These are phyloP conservation scores for Lasioglossum oenotherae DNA, from an alignment of 2,888 invertebrate genomes.

Conservation along the genomic window DNA sequence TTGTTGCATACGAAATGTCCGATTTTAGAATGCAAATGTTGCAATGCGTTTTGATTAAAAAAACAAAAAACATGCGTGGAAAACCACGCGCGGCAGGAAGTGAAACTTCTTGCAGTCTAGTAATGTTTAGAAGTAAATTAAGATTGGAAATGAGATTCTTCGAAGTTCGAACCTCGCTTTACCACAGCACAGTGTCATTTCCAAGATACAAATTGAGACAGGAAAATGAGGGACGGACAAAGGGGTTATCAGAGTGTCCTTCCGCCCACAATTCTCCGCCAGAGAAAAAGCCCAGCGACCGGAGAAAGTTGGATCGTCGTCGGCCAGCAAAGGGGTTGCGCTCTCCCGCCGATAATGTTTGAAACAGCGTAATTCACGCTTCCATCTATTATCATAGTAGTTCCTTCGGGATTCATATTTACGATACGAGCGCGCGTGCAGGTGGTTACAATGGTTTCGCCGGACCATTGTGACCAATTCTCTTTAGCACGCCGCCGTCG, in stretches of 20 bases:
- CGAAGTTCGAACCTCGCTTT: neutral
- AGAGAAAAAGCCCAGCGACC: neutral
- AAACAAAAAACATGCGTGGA: no score
- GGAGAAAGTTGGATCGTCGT: neutral
- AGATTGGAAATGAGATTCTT: neutral
- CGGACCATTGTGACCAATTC: slow-evolving; percentile 58
- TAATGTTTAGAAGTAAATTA: no score
- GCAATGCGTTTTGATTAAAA: no score
- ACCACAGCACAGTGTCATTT: neutral
- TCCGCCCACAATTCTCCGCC: neutral
- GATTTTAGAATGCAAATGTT: no score
- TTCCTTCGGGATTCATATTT: slow-evolving; percentile 54
- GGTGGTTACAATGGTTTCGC: slow-evolving; percentile 40
- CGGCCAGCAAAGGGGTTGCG: neutral
- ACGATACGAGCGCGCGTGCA: slow-evolving; percentile 48
- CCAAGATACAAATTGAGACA: neutral
- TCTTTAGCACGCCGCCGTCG: slow-evolving; percentile 50
- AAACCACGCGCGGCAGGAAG: no score
- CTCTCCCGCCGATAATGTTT: slow-evolving; percentile 35
- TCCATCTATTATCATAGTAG: slow-evolving; percentile 53
- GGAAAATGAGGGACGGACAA: neutral
- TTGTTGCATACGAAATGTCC: no score
- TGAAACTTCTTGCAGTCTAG: no score
- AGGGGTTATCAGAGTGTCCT: neutral
- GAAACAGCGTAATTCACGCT: slow-evolving; percentile 50